Conservation (phyloP, 2,888 invertebrate species). For the Oxycera nigricornis region DNA sequence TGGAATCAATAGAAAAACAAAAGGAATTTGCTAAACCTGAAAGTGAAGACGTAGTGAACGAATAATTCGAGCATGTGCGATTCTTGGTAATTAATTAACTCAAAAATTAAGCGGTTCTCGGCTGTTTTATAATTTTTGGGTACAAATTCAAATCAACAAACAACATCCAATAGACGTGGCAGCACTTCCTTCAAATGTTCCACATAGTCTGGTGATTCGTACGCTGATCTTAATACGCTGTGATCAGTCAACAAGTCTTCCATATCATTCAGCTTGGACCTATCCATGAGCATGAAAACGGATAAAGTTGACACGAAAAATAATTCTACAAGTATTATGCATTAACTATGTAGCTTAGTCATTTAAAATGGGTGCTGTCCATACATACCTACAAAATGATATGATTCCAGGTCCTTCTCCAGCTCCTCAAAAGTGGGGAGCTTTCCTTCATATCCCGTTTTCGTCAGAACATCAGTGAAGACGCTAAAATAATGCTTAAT, state of each 20-base stretch:
- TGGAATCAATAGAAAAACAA: too few species aligned
- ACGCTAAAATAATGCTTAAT: not conserved
- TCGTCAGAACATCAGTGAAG: not conserved
- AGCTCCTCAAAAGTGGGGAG: constrained; percentile 5
- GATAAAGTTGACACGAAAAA: not conserved
- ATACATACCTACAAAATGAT: not conserved
- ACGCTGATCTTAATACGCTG: not conserved
- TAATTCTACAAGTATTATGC: not conserved
- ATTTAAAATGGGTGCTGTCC: not conserved
- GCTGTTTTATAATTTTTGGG: too few species aligned
- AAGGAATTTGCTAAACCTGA: too few species aligned
- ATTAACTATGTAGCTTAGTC: not conserved
- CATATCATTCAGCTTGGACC: not conserved
- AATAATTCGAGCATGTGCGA: too few species aligned
- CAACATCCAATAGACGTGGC: not conserved
- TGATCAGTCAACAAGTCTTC: not conserved
- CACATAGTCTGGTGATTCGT: not conserved
- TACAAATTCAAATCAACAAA: too few species aligned
- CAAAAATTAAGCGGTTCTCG: too few species aligned
- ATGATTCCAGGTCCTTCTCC: not conserved
- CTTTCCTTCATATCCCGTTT: not conserved
- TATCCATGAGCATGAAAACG: not conserved
- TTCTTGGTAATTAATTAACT: too few species aligned
- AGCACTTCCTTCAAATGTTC: not conserved
- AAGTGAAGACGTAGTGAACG: too few species aligned